These are phyloP conservation scores for Caenorhabditis virilis DNA, from an alignment of 2,888 invertebrate genomes.

Conservation along the genomic window DNA sequence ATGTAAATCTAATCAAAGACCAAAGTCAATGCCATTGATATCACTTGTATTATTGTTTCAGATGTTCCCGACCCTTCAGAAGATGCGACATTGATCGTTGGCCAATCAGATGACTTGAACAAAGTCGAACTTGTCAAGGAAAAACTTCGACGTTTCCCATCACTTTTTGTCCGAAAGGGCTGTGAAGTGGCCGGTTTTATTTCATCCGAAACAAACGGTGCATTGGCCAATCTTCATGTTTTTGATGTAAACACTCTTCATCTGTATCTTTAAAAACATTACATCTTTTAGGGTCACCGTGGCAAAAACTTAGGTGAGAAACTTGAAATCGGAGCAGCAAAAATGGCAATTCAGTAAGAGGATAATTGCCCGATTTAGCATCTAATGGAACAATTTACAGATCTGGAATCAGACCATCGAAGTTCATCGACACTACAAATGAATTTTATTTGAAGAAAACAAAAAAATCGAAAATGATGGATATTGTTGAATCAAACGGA, in stretches of 20 bases:
- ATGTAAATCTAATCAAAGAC: no score
- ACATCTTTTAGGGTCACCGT: slow-evolving; percentile 22
- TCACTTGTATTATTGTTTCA: no score
- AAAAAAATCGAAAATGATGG: slow-evolving; percentile 36
- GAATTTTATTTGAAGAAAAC: slow-evolving; percentile 33
- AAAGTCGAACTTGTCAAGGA: slow-evolving; percentile 9
- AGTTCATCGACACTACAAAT: slow-evolving; percentile 36
- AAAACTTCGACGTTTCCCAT: slow-evolving; percentile 31
- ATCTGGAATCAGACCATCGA: slow-evolving; percentile 31
- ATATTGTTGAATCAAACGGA: slow-evolving; percentile 31
- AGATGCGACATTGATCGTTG: slow-evolving; percentile 14
- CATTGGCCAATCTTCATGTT: slow-evolving; percentile 32
- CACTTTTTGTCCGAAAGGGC: slow-evolving; percentile 30
- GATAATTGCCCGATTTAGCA: neutral
- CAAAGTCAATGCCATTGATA: no score
- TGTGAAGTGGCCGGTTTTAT: slow-evolving; percentile 33
- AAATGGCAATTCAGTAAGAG: slow-evolving; percentile 30
- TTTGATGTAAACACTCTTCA: slow-evolving; percentile 18
- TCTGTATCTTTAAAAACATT: neutral
- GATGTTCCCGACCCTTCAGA: slow-evolving; percentile 13
- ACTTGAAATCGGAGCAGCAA: slow-evolving; percentile 32
- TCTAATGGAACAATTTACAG: slow-evolving; percentile 5
- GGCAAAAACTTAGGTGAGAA: slow-evolving; percentile 36
- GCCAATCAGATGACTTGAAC: slow-evolving; percentile 7
- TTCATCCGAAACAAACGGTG: slow-evolving; percentile 32